Evolutionary conservation across 2,888 invertebrate genomes (phyloP).

Genomic region (Conops quadrifasciatus): DNA sequence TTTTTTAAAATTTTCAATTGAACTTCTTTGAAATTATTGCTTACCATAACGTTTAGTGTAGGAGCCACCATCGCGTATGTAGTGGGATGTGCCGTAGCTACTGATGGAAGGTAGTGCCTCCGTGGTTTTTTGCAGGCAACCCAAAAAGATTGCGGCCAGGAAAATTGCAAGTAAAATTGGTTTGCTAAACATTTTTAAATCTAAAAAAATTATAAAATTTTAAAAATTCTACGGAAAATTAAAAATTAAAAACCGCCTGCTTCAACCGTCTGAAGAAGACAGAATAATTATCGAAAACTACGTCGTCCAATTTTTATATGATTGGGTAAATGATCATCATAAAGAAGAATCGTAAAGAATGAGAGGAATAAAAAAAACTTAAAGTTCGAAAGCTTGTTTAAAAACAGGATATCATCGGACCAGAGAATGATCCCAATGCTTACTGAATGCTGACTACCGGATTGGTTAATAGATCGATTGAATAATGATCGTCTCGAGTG

Average conservation of each 20-base stretch:
- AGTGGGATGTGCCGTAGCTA: conserved; percentile 47
- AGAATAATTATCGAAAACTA: conserved; percentile 51
- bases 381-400: not conserved
- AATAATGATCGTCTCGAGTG: not conserved
- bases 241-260: conserved; percentile 28
- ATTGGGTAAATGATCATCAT: not conserved
- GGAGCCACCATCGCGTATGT: not conserved
- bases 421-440: not conserved
- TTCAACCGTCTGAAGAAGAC: conserved; percentile 42
- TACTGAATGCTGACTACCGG: not conserved
- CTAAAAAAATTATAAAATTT: not conserved
- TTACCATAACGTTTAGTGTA: conserved; percentile 60
- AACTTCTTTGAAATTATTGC: conserved; percentile 27
- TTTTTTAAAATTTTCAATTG: not conserved
- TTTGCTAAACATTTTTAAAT: conserved; percentile 44
- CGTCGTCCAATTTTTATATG: conserved; percentile 54
- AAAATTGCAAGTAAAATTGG: conserved; percentile 46
- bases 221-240: not conserved
- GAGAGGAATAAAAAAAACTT: not conserved
- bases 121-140: conserved; percentile 47
- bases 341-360: not conserved
- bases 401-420: not conserved
- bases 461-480: not conserved
- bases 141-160: conserved; percentile 47
- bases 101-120: conserved; percentile 58